These are phyloP conservation scores for Drosophila burlai DNA, from an alignment of 1,140 invertebrate genomes.

Conservation along the genomic window DNA sequence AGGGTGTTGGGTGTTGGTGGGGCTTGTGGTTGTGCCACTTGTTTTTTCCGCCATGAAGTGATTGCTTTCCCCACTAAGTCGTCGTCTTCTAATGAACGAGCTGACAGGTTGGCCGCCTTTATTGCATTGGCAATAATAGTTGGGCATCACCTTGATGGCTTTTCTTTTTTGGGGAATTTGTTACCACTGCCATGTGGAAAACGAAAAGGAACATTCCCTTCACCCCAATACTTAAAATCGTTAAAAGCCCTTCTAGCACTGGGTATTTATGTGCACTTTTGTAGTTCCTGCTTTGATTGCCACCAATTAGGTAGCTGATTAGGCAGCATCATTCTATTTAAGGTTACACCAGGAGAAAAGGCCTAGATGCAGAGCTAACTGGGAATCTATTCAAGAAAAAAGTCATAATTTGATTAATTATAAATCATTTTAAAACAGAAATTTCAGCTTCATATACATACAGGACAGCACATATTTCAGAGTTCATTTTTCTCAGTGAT, in stretches of 20 bases:
- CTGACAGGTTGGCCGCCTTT: slow-evolving; percentile 5
- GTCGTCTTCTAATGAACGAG: slow-evolving; percentile 4
- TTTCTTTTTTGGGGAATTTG: background rate
- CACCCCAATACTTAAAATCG: background rate
- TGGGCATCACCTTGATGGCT: background rate
- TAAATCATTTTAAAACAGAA: background rate
- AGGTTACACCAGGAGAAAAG: background rate
- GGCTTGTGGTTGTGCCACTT: background rate
- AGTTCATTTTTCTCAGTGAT: background rate
- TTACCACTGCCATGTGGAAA: background rate
- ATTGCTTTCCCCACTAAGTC: slow-evolving; percentile 18
- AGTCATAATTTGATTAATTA: background rate
- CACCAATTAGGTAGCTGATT: background rate
- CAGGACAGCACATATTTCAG: background rate
- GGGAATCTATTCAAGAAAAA: too few species aligned
- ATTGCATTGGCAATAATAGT: slow-evolving; percentile 5
- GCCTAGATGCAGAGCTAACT: background rate
- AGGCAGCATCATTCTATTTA: background rate
- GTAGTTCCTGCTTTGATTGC: background rate
- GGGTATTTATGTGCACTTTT: background rate
- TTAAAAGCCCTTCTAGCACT: background rate
- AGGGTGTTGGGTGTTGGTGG: background rate
- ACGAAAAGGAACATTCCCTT: background rate
- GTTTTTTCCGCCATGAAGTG: slow-evolving; percentile 4
- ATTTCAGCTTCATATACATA: background rate